Evolutionary conservation across 1,140 invertebrate genomes (phyloP).

Genomic region (Latrodectus geometricus): DNA sequence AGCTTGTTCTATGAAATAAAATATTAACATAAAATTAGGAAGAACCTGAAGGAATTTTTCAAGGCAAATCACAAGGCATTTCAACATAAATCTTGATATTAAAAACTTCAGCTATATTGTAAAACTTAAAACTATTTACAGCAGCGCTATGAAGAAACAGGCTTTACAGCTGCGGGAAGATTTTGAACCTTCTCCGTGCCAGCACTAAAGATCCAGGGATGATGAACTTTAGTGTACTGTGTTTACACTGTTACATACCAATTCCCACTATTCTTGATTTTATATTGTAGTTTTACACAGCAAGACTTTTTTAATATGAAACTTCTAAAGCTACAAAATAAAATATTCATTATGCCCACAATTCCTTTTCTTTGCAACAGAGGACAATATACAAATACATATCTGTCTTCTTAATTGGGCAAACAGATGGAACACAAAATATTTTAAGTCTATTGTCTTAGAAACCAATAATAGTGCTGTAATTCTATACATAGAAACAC

Average conservation of each 20-base stretch:
- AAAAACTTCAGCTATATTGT: slow-evolving; percentile 57
- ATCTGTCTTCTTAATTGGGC: slow-evolving; percentile 61
- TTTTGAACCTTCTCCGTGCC: slow-evolving; percentile 59
- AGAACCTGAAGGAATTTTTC: slow-evolving; percentile 55
- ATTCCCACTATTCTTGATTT: slow-evolving; percentile 61
- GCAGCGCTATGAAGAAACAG: slow-evolving; percentile 52
- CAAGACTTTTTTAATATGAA: slow-evolving; percentile 59
- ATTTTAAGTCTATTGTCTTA: slow-evolving; percentile 53
- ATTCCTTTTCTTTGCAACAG: slow-evolving; percentile 34
- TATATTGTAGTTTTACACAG: slow-evolving; percentile 53
- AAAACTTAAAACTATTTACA: slow-evolving; percentile 61
- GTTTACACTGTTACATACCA: slow-evolving; percentile 54
- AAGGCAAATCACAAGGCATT: slow-evolving; percentile 61
- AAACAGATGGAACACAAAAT: slow-evolving; percentile 54
- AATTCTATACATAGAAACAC: slow-evolving; percentile 55
- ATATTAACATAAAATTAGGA: slow-evolving; percentile 32
- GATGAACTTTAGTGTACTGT: slow-evolving; percentile 45
- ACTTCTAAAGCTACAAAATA: slow-evolving; percentile 61
- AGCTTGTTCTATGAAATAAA: slow-evolving; percentile 57
- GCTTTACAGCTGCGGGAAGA: slow-evolving; percentile 52
- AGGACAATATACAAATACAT: slow-evolving; percentile 32
- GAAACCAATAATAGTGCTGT: slow-evolving; percentile 41
- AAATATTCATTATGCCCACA: slow-evolving; percentile 45
- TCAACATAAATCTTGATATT: slow-evolving; percentile 60
- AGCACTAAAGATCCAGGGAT: slow-evolving; percentile 53